phyloP scores from a whole-genome alignment of 2,888 invertebrate species.

The Cristatella mucedo region DNA sequence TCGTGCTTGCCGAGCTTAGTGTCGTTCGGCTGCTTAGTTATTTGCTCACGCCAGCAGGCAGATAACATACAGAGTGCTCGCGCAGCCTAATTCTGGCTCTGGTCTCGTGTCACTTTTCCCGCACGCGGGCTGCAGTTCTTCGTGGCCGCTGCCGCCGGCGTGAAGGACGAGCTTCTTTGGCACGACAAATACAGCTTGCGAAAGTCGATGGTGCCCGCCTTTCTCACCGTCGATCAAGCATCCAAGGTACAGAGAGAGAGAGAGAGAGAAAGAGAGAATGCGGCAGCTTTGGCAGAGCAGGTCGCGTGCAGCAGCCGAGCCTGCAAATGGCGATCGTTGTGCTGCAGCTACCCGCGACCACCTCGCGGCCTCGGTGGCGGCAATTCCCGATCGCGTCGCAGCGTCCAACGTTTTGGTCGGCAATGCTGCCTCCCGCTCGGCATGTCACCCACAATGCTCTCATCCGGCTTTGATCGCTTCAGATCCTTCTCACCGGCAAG shows the following conservation, averaged over 20 bases:
- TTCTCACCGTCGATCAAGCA: conserved; percentile 67
- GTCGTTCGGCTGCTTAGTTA: no score
- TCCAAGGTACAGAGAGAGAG: no score
- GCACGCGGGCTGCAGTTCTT: conserved; percentile 53
- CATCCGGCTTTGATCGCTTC: conserved; percentile 13
- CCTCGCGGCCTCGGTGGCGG: no score
- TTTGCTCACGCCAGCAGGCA: no score
- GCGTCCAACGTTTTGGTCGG: no score
- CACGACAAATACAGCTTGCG: conserved; percentile 81
- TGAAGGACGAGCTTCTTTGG: conserved; percentile 75
- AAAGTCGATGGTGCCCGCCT: conserved; percentile 75
- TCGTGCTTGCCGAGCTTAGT: no score
- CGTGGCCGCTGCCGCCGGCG: conserved; percentile 66
- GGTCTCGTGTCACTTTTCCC: neutral
- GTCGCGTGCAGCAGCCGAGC: neutral
- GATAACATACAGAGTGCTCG: neutral
- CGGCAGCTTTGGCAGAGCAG: no score
- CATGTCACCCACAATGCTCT: no score
- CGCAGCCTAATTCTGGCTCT: neutral
- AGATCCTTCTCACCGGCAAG: conserved; percentile 78
- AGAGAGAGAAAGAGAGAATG: no score
- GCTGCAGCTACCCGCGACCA: no score
- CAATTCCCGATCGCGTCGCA: no score
- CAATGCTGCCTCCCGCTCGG: no score
- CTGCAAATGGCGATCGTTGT: neutral